Evolutionary conservation across 2,797 vertebrate genomes (phyloP).

Genomic region (Falco cherrug): DNA sequence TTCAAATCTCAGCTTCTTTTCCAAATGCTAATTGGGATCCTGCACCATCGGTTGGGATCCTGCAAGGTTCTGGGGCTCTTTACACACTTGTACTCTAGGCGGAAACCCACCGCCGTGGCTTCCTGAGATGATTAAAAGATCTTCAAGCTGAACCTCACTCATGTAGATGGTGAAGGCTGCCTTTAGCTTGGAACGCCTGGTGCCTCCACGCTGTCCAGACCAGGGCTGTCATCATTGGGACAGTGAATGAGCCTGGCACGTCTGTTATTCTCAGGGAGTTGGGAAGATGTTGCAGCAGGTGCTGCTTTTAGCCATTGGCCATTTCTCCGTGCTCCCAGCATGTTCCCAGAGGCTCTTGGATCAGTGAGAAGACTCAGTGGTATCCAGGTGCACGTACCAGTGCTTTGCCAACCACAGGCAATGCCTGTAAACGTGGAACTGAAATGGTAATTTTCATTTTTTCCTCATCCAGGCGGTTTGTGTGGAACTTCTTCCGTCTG

Average conservation of each 20-base stretch:
- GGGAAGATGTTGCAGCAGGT: background rate
- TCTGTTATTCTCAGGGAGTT: background rate
- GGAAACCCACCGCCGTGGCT: background rate
- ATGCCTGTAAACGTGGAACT: rapidly evolving
- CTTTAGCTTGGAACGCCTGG: background rate
- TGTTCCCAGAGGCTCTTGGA: background rate
- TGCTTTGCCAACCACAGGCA: background rate
- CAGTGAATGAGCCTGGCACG: background rate
- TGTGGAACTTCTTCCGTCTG: slow-evolving; percentile 98
- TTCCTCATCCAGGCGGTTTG: slow-evolving; percentile 85
- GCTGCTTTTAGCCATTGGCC: background rate
- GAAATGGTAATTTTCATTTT: background rate
- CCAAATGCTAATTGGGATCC: background rate
- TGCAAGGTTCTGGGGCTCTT: background rate
- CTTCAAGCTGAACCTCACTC: background rate
- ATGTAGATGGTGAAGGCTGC: background rate
- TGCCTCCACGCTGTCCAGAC: background rate
- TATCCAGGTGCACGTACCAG: background rate
- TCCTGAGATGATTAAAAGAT: background rate
- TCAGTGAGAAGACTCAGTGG: background rate
- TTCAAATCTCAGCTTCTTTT: background rate
- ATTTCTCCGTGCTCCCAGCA: background rate
- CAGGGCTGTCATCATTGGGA: background rate
- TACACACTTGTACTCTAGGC: background rate
- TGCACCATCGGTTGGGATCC: rapidly evolving